phyloP scores from a whole-genome alignment of 2,113 vertebrate genomes.

The Charadrius vociferus region DNA sequence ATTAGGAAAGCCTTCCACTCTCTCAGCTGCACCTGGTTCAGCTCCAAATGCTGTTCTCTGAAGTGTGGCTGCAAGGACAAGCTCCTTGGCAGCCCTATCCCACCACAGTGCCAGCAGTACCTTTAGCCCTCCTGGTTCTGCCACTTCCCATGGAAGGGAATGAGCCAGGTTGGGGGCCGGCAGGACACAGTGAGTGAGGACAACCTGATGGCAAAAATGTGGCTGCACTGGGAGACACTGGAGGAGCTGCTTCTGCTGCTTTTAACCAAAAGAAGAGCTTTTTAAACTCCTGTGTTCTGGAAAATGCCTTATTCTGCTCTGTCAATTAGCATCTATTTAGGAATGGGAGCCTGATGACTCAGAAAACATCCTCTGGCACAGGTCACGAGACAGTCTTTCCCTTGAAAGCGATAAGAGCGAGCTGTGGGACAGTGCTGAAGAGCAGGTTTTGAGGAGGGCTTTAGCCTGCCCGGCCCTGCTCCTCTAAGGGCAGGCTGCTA shows the following conservation, averaged over 20 bases:
- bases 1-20: not conserved
- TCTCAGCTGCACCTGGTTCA: not conserved
- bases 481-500: not conserved
- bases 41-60: not conserved
- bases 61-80: not conserved
- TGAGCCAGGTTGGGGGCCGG: fast-evolving
- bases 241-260: not conserved
- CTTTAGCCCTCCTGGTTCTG: not conserved
- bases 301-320: not conserved
- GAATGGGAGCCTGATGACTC: not conserved
- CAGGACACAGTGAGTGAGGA: not conserved
- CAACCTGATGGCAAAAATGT: not conserved
- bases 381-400: not conserved
- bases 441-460: not conserved
- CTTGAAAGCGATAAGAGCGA: fast-evolving
- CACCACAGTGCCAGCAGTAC: not conserved
- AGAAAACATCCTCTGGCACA: fast-evolving
- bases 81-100: not conserved
- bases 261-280: not conserved
- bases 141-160: fast-evolving
- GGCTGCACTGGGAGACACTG: not conserved
- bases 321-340: not conserved
- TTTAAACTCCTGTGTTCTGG: not conserved
- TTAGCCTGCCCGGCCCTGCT: not conserved
- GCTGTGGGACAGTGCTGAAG: fast-evolving